Conservation (phyloP, 2,797 vertebrate genomes). For the Xerus rutilus region DNA sequence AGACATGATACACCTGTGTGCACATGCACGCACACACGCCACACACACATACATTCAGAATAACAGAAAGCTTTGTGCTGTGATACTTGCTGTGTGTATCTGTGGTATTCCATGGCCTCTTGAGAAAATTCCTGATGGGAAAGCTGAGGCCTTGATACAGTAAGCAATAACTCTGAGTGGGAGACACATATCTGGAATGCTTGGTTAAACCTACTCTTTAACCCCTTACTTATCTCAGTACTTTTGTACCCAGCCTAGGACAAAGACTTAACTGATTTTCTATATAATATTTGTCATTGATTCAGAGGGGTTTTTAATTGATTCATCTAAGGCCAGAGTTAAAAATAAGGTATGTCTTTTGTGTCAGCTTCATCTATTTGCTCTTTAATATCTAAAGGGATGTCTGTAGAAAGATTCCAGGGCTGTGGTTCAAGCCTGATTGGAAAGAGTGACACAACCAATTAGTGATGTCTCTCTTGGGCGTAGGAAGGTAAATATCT, state of each 20-base stretch:
- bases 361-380: background rate
- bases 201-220: background rate
- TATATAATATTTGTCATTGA: background rate
- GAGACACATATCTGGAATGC: background rate
- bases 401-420: background rate
- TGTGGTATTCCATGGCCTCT: background rate
- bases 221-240: background rate
- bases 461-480: background rate
- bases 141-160: background rate
- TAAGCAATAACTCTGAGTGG: background rate
- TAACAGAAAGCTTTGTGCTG: background rate
- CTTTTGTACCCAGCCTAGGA: background rate
- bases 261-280: background rate
- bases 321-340: background rate
- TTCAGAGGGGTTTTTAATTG: background rate
- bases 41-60: background rate
- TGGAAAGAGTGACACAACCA: background rate
- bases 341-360: background rate
- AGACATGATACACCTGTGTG: background rate
- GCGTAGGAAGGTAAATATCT: background rate
- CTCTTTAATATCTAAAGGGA: background rate
- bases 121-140: background rate
- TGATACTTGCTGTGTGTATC: background rate
- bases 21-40: background rate
- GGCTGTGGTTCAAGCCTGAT: background rate